A percentile compares a stretch with the other conserved stretches of the same genome.
Evolutionary conservation across 2,797 vertebrate genomes (phyloP).

Genomic region (Kryptopterus vitreolus): DNA sequence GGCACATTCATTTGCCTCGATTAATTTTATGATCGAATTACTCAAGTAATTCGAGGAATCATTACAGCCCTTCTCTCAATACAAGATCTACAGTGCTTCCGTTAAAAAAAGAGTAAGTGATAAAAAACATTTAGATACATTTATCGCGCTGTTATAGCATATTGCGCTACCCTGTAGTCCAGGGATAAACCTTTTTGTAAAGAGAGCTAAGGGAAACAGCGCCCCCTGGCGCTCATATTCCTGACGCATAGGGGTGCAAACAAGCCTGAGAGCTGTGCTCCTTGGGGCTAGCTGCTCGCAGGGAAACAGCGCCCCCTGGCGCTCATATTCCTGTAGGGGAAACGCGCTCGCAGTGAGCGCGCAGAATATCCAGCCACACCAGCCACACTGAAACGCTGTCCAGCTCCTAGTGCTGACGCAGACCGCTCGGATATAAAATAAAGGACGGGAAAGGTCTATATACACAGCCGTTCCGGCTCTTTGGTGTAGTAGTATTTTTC

Average conservation of each 20-base stretch:
- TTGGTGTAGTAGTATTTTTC: constrained; percentile 7
- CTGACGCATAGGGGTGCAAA: too few relatives aligned
- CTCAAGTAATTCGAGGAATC: too few relatives aligned
- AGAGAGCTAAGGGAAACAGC: constrained; percentile 2
- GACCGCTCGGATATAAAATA: neutral
- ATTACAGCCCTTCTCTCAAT: too few relatives aligned
- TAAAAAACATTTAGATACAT: too few relatives aligned
- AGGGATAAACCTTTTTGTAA: too few relatives aligned
- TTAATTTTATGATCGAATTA: too few relatives aligned
- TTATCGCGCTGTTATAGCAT: too few relatives aligned
- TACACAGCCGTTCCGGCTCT: constrained; percentile 18
- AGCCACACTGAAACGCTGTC: constrained; percentile 7
- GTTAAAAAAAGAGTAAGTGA: too few relatives aligned
- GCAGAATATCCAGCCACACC: constrained; percentile 14
- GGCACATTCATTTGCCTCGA: too few relatives aligned
- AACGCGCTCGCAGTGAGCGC: neutral
- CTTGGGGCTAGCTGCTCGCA: neutral
- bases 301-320: constrained; percentile 14
- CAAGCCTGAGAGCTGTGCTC: too few relatives aligned
- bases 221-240: constrained; percentile 9
- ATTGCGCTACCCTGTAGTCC: too few relatives aligned
- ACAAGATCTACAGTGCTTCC: too few relatives aligned
- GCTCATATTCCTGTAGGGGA: neutral
- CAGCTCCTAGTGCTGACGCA: neutral
- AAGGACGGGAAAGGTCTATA: neutral